Base-by-base conservation (phyloP, 2,113 vertebrate genomes). In the Hemibagrus wyckioides region DNA sequence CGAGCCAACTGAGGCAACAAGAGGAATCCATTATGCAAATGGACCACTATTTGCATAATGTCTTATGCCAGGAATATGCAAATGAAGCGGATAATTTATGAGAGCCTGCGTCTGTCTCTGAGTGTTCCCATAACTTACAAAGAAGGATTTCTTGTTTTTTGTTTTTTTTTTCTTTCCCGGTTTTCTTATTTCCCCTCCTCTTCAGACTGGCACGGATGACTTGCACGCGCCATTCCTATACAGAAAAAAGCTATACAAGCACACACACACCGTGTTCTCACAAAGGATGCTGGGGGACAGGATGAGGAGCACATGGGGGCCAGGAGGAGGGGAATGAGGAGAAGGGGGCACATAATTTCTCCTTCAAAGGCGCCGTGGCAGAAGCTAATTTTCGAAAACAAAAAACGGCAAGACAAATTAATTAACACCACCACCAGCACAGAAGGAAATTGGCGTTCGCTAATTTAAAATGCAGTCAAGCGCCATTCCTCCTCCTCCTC, bases 21-120 rank as follows among this genome's bases (percentile, higher is more conserved):
- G 95, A 96, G 94, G 95, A 98, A 97, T 96, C 96, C 97, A 98
- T 98, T 98, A 97, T 98, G 97, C 96, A 98, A 97, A 98, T 97
- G 86, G 88, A 9, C 87, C 89, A 41, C 89, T 94, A 97, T 99
- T 99, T 99, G 97, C 97, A 99, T 99, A 97, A 97, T 97, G 97
- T 96, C 94, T 97, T 96, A 96, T 96, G 96, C 96, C 96, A 96
- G 92, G 95, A 93, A 97, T 97, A 99, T 98, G 97, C 96, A 99
- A 98, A 99, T 97, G 90, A 95, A 87, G 87, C 93, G 93, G 97
- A 97, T 98, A 98, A 99, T 99, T 98, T 98, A 99, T 97, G 96
- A 98, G 96, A 95, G 94, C 95, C 94, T 95, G 93, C 92, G 92
- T 97, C 96, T 96, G 95, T 96, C 96, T 97, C 96, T 93, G 95